Base-by-base conservation (phyloP, 35 echinoderm and acorn worm species). In the Apostichopus japonicus region DNA sequence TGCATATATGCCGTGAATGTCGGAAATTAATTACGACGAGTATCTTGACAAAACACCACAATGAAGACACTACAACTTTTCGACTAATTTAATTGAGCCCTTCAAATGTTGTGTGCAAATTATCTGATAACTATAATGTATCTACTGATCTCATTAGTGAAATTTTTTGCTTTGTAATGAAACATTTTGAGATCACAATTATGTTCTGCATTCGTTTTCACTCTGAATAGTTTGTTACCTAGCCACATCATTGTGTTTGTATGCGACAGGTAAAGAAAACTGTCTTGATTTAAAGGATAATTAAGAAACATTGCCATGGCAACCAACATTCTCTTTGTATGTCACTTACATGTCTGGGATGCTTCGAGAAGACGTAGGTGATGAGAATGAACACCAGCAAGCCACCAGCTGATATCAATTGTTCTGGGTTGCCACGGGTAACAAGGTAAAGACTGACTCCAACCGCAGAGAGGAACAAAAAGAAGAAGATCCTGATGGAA, bases 361-460 rank as follows among this genome's bases (percentile, higher is more conserved):
- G 81, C 71, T 99, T 96, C 23, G 97, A 99, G 82, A 92, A 86
- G 23, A 95, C 27, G 89, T 91, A 99, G 4, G 79, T 87, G 70
- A 96, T 90, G n/a, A 96, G 70, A 19, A 99, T 92, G 82, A 99
- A 96, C 1, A 93, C 58, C 52, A 94, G 44, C 1, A 99, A 93
- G 0, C 97, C 97, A n/a, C 52, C 91, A 5, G 93, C 88, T 11
- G 97, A 99, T 58, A 99, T 95, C 55, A 99, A 91, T 73, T 99
- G 97, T 44, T 92, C 89, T 53, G 97, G 95, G 70, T 95, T 96
- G 55, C 94, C 94, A 25, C 77, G 90, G 73, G 92, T 92, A 16
- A 98, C 23, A 79, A 95, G 93, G 23, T 84, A 88, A 14, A 98
- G 56, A 5, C 73, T 86, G 24, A 98, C 77, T 0, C 23, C 90